Conservation (phyloP, 2,888 invertebrate species). For the Dichetophora obliterata region DNA sequence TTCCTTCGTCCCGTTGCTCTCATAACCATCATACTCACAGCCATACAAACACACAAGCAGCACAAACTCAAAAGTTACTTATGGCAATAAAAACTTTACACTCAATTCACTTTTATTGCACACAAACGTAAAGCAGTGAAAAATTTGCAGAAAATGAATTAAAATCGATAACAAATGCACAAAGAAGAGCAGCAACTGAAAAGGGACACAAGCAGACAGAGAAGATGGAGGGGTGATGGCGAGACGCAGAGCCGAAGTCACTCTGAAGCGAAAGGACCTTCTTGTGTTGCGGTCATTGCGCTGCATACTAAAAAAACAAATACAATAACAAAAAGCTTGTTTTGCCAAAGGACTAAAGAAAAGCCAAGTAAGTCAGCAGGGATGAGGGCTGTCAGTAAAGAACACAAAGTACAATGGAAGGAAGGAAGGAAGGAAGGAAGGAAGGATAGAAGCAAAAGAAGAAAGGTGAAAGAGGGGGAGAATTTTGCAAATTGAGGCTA, state of each 20-base stretch:
- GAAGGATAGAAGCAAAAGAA: background rate
- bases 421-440: background rate
- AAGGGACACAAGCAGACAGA: too few species aligned
- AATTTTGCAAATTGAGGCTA: background rate
- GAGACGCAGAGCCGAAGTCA: background rate
- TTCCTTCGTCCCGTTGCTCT: background rate
- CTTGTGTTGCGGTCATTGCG: background rate
- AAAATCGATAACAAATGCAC: constrained; percentile 47
- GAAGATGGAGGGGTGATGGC: too few species aligned
- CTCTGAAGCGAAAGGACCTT: background rate
- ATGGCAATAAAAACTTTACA: constrained; percentile 49
- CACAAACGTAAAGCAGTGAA: background rate
- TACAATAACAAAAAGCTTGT: too few species aligned
- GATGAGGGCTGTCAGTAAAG: too few species aligned
- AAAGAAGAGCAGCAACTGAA: too few species aligned
- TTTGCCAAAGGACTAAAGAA: too few species aligned
- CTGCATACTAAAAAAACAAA: background rate
- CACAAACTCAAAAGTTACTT: background rate
- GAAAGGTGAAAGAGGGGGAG: background rate
- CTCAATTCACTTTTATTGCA: constrained; percentile 54
- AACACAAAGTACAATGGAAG: background rate
- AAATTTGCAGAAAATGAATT: constrained; percentile 48
- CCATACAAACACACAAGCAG: constrained; percentile 10
- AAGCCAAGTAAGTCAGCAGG: too few species aligned
- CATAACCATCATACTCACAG: constrained; percentile 14